Percentiles rank a stretch among this genome's conserved stretches.
Conservation (phyloP, 2,113 vertebrate genomes). For the Bubo bubo region DNA sequence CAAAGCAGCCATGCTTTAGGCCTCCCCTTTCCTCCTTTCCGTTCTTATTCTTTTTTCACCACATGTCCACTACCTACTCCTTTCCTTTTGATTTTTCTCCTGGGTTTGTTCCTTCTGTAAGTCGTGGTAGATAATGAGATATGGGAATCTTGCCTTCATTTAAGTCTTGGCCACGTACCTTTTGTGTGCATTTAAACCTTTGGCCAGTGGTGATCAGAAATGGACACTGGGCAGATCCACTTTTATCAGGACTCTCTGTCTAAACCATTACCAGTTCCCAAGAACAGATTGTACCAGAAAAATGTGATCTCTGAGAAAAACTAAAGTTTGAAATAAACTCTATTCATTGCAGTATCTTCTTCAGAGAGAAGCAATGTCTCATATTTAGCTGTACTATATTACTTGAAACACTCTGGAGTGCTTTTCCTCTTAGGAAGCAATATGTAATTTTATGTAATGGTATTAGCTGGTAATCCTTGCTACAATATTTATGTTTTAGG, state of each 20-base stretch:
- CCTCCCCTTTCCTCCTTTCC: neutral
- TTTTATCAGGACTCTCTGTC: neutral
- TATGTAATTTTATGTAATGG: neutral
- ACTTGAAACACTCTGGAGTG: neutral
- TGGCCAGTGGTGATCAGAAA: neutral
- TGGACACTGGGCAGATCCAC: neutral
- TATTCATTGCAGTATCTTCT: neutral
- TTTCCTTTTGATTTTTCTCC: neutral
- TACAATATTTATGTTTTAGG: conserved; percentile 19
- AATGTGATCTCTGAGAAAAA: neutral
- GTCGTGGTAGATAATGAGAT: neutral
- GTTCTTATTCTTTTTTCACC: neutral
- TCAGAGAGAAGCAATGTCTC: neutral
- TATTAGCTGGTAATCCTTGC: conserved; percentile 16
- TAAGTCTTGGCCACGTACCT: neutral
- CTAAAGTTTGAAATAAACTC: neutral
- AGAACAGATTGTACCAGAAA: neutral
- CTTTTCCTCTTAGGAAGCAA: neutral
- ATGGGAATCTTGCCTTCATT: neutral
- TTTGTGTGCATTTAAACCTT: neutral
- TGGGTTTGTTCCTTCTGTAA: neutral
- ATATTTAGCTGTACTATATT: neutral
- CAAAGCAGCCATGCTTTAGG: neutral
- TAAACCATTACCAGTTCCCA: neutral
- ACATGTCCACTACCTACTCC: neutral